Percentiles rank a stretch among this genome's conserved stretches.
phyloP scores from a whole-genome alignment of 2,113 vertebrate genomes.

The Telmatochromis bifrenatus region DNA sequence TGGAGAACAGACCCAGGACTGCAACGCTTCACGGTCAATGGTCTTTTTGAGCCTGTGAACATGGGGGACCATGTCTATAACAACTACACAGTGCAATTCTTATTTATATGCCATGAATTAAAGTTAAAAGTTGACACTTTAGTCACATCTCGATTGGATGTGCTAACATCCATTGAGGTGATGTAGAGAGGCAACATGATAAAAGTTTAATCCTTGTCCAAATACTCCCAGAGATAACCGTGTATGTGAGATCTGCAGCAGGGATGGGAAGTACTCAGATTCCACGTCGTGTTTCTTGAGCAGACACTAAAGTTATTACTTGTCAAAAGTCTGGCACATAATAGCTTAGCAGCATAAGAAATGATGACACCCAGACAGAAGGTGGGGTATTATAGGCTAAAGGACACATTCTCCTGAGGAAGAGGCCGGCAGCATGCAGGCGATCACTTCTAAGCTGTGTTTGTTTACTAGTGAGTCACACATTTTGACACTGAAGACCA shows the following conservation, averaged over 20 bases:
- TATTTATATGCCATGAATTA: not conserved
- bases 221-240: not conserved
- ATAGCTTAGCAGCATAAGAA: conserved; percentile 7
- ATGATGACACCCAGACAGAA: conserved; percentile 3
- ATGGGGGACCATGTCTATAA: not conserved
- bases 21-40: not conserved
- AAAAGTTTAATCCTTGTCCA: not conserved
- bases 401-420: conserved; percentile 1
- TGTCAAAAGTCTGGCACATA: not conserved
- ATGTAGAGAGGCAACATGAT: not conserved
- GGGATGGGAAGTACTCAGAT: not conserved
- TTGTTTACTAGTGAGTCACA: not conserved
- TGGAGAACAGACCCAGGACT: not conserved
- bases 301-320: not conserved
- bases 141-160: not conserved
- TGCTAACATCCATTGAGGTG: not conserved
- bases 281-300: not conserved
- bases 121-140: not conserved
- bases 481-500: not conserved
- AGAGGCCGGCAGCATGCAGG: not conserved
- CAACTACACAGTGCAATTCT: not conserved
- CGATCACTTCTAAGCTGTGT: not conserved
- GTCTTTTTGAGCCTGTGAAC: not conserved
- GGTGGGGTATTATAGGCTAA: not conserved
- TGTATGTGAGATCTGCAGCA: not conserved